Percentiles rank a stretch among this genome's conserved stretches.
Conservation (phyloP, 2,888 invertebrate species). For the Andrena hattorfiana region DNA sequence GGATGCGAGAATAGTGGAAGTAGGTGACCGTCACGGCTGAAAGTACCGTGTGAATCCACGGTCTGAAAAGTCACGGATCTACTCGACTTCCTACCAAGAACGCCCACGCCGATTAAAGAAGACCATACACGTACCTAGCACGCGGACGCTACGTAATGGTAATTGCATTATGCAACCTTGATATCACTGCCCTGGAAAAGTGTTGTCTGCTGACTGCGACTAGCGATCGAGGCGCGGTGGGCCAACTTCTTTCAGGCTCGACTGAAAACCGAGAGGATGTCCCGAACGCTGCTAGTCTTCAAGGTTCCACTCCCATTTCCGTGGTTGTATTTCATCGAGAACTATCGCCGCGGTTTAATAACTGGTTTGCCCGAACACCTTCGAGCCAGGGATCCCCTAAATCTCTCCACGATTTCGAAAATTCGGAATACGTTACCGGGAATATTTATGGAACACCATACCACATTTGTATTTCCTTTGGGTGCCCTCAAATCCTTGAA, state of each 20-base stretch:
- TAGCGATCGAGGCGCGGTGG: not conserved
- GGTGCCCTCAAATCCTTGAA: conserved; percentile 47
- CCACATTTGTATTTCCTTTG: not conserved
- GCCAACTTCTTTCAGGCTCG: conserved; percentile 26
- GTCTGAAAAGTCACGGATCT: conserved; percentile 45
- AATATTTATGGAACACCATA: conserved; percentile 16
- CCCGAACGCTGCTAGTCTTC: conserved; percentile 27
- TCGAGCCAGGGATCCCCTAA: not conserved
- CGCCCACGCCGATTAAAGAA: conserved; percentile 65
- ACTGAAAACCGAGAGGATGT: conserved; percentile 21
- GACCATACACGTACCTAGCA: conserved; percentile 51
- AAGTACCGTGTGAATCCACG: conserved; percentile 57
- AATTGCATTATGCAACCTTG: conserved; percentile 74
- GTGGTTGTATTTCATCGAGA: conserved; percentile 33
- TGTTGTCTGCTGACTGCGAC: conserved; percentile 53
- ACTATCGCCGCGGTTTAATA: conserved; percentile 26
- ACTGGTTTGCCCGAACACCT: conserved; percentile 37
- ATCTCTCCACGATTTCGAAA: conserved; percentile 27
- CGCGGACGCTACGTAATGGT: conserved; percentile 67
- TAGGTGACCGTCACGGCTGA: conserved; percentile 62
- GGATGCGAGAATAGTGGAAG: conserved; percentile 18
- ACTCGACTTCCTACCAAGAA: conserved; percentile 61
- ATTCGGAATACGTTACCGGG: conserved; percentile 17
- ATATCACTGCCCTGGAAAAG: conserved; percentile 61
- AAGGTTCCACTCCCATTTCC: conserved; percentile 50